Conservation (phyloP, 1,140 invertebrate genomes). For the Stegodyphus mimosarum region DNA sequence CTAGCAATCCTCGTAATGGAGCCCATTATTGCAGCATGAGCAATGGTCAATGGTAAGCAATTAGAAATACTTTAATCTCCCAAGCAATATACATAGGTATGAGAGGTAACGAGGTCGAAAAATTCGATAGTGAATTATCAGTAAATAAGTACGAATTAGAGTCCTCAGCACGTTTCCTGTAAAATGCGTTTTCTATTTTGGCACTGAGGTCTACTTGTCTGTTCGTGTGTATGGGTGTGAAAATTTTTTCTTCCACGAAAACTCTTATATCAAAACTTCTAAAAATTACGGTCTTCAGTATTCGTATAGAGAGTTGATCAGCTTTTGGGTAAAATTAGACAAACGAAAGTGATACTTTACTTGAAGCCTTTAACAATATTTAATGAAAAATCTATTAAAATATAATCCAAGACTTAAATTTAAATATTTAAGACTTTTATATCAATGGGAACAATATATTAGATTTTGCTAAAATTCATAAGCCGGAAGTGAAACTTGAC, state of each 20-base stretch:
- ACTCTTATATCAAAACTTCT: no score
- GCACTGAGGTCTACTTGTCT: neutral
- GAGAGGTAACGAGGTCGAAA: neutral
- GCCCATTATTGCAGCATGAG: neutral
- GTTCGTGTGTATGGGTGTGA: neutral
- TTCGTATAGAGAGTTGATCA: no score
- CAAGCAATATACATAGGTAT: neutral
- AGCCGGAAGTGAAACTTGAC: no score
- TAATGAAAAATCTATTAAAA: no score
- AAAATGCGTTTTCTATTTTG: neutral
- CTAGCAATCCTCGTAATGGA: neutral
- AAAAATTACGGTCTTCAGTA: no score
- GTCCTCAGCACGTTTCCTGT: neutral
- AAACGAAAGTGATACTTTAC: no score
- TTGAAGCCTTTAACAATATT: no score
- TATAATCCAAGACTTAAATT: no score
- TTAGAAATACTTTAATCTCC: neutral
- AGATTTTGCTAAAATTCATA: no score
- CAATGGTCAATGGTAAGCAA: slow-evolving; percentile 13
- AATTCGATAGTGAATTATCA: neutral
- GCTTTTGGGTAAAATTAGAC: no score
- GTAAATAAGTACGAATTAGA: neutral
- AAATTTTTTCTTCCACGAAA: neutral
- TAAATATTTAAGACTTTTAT: no score
- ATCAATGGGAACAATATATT: no score